Conservation (phyloP, 2,888 invertebrate genomes). For the Ectemnius lituratus region DNA sequence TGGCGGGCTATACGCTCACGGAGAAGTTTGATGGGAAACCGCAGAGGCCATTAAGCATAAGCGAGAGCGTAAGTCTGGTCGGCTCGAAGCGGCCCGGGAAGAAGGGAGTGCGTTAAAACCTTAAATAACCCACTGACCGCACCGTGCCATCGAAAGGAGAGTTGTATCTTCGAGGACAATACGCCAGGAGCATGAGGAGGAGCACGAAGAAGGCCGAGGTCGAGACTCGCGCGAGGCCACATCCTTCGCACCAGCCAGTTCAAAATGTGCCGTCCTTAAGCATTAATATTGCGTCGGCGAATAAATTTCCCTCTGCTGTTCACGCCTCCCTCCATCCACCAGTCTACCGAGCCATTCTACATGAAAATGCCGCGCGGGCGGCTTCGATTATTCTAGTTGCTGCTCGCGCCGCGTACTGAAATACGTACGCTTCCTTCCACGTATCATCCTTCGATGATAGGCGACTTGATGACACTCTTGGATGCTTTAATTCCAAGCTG, state of each 20-base stretch:
- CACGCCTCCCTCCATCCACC: background rate
- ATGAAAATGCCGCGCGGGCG: too few species aligned
- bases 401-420: too few species aligned
- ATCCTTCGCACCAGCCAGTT: constrained; percentile 26
- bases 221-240: constrained; percentile 34
- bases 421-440: constrained; percentile 35
- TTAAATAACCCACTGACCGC: constrained; percentile 70
- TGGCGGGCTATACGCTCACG: constrained; percentile 20
- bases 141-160: constrained; percentile 30
- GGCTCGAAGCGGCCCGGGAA: constrained; percentile 11
- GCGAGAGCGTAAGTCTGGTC: constrained; percentile 25
- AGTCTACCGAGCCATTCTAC: too few species aligned
- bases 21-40: constrained; percentile 70
- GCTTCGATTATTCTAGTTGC: too few species aligned
- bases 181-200: constrained; percentile 24
- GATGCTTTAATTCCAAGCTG: too few species aligned
- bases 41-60: constrained; percentile 69
- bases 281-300: constrained; percentile 30
- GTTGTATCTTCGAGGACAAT: constrained; percentile 57
- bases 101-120: constrained; percentile 56
- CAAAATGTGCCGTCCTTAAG: constrained; percentile 29
- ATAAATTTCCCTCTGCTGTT: constrained; percentile 9
- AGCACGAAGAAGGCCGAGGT: background rate
- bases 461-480: too few species aligned
- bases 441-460: background rate